phyloP scores from a whole-genome alignment of 2,797 vertebrate species.

The Crenuchus spilurus region DNA sequence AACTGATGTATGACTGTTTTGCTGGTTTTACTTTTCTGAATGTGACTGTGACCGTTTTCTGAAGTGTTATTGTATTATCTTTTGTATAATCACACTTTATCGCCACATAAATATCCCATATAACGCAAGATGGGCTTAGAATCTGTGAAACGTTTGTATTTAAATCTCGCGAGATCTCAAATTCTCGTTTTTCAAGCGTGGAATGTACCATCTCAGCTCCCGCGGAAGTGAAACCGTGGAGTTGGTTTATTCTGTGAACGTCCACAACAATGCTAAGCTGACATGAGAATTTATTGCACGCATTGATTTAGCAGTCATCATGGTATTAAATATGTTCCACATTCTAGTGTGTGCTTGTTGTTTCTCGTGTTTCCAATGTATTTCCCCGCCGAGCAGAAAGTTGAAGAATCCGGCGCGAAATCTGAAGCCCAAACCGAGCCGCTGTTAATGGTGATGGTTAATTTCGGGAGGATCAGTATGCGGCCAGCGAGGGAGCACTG shows the following conservation, averaged over 20 bases:
- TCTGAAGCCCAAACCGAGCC: not conserved
- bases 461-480: no score
- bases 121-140: no score
- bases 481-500: no score
- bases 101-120: no score
- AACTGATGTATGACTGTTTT: no score
- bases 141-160: no score
- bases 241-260: not conserved
- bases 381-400: not conserved
- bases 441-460: no score
- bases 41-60: no score
- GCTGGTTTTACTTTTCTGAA: no score
- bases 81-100: no score
- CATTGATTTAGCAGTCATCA: not conserved
- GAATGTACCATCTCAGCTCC: conserved; percentile 18
- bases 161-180: not conserved
- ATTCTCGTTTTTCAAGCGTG: not conserved
- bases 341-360: not conserved
- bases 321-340: not conserved
- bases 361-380: not conserved
- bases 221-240: not conserved
- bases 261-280: not conserved
- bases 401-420: conserved; percentile 32
- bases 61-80: no score
- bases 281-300: not conserved